A percentile compares a stretch with the other conserved stretches of the same genome.
Evolutionary conservation across 2,797 vertebrate species (phyloP).

Genomic region (Coranthus polyacanthus): DNA sequence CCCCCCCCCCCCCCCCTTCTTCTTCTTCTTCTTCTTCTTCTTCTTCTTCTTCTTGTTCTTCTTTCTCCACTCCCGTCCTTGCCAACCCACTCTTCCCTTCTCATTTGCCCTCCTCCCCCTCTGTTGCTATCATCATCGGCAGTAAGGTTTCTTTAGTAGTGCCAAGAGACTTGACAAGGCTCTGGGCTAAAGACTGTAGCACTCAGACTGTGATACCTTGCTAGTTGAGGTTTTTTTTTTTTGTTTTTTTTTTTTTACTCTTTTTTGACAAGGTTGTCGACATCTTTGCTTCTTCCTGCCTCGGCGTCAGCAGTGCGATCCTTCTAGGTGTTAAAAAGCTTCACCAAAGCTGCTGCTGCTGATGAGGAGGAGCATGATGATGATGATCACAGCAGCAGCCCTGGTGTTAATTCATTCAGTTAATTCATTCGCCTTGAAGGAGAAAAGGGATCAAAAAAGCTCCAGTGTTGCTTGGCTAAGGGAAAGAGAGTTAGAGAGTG

Average conservation of each 20-base stretch:
- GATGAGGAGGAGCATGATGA: constrained; percentile 68
- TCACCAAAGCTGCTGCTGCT: constrained; percentile 67
- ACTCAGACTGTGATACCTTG: constrained; percentile 64
- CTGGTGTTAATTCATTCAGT: constrained; percentile 80
- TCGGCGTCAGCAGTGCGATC: constrained; percentile 73
- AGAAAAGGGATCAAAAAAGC: constrained; percentile 43
- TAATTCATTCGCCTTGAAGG: constrained; percentile 75
- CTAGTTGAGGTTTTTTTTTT: constrained; percentile 29
- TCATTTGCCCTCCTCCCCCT: constrained; percentile 34
- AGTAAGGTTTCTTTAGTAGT: constrained; percentile 65
- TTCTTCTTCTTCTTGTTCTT: constrained; percentile 5
- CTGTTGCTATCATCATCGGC: constrained; percentile 59
- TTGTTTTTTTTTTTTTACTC: constrained; percentile 1
- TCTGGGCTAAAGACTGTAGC: constrained; percentile 73
- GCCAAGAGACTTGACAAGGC: constrained; percentile 74
- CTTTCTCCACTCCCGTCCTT: constrained; percentile 1
- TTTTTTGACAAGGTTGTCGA: constrained; percentile 71
- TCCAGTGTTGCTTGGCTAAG: constrained; percentile 68
- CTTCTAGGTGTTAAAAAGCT: constrained; percentile 76
- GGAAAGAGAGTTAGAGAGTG: constrained; percentile 57
- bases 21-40: constrained; percentile 13
- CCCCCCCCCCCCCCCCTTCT: constrained; percentile 47
- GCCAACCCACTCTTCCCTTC: not conserved
- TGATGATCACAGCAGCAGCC: constrained; percentile 69
- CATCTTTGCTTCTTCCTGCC: constrained; percentile 75